Percentiles rank a stretch among this genome's conserved stretches.
These are phyloP conservation scores for Platycheirus albimanus DNA, from an alignment of 2,888 invertebrate species.

Conservation along the genomic window DNA sequence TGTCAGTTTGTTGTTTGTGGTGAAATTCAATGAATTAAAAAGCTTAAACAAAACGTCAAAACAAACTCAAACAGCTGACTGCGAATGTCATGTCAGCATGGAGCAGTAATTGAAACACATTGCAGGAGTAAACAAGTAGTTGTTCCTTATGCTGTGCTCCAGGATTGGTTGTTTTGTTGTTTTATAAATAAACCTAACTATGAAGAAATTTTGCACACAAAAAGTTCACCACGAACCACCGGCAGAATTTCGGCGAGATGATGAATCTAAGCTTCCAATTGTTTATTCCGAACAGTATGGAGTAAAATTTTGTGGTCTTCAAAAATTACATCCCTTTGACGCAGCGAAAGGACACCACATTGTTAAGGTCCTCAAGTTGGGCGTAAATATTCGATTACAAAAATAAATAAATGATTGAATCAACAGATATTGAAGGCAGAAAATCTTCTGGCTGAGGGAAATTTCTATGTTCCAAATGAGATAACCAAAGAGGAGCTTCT, in stretches of 20 bases:
- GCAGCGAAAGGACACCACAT: conserved; percentile 93
- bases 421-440: conserved; percentile 85
- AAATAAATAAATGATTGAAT: not conserved
- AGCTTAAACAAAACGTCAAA: conserved; percentile 49
- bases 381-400: not conserved
- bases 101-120: not conserved
- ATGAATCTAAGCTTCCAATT: conserved; percentile 86
- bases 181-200: conserved; percentile 3
- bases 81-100: too few relatives aligned
- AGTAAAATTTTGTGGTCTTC: conserved; percentile 91
- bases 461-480: conserved; percentile 88
- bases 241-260: conserved; percentile 53
- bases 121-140: conserved; percentile 22
- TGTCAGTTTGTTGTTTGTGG: not conserved
- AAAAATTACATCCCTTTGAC: conserved; percentile 94
- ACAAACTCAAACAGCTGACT: conserved; percentile 46
- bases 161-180: not conserved
- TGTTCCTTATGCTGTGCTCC: not conserved
- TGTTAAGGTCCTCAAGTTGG: conserved; percentile 84
- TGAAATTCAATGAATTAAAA: conserved; percentile 5
- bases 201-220: conserved; percentile 64
- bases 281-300: conserved; percentile 91
- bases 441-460: conserved; percentile 85
- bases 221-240: conserved; percentile 56
- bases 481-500: conserved; percentile 88